Base-by-base conservation (phyloP, 2,888 invertebrate genomes). In the Aphidoletes aphidimyza region DNA sequence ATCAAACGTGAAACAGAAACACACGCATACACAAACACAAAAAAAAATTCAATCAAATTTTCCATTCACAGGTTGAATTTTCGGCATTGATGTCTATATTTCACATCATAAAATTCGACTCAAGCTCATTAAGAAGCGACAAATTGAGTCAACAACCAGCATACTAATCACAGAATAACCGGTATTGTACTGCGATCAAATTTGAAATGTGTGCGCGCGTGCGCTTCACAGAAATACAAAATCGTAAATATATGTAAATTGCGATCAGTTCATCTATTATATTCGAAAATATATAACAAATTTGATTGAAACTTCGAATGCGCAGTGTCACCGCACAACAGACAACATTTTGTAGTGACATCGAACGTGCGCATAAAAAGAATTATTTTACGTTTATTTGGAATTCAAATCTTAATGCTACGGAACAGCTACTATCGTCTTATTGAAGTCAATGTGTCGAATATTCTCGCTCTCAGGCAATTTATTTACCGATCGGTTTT, bases 91-190 rank as follows among this genome's bases (percentile, higher is more conserved):
- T 69, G 69, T 30, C 69, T 30, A 69, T 69, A 30, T 30, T 30
- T 69, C 34, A 3, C 30, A 9, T 69, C 34, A 34, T 69, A 30
- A 69, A 69, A 69, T 69, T 30, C 1, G 34, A 69, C 6, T 0
- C 8, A n/a, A 69, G 34, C 69, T 14, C 34, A 69, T 69, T 69
- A 69, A 69, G 69, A 5, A 17, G 34, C 5, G 69, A 30, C 69
- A 69, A 69, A 69, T 14, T 30, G 30, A 69, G 69, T 69, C 69
- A 69, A 69, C 34, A 69, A 69, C 69, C 69, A 69, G 69, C 69
- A 69, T 69, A 69, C 69, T 69, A 69, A 69, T 69, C 14, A 69
- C 14, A 17, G 8, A 69, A 69, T 30, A 69, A 69, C 69, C 69
- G 69, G 69, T 69, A 69, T 69, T 5, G 17, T 22, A 22, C 9